These are phyloP conservation scores for Nomia melanderi DNA, from an alignment of 1,140 invertebrate species.

Conservation along the genomic window DNA sequence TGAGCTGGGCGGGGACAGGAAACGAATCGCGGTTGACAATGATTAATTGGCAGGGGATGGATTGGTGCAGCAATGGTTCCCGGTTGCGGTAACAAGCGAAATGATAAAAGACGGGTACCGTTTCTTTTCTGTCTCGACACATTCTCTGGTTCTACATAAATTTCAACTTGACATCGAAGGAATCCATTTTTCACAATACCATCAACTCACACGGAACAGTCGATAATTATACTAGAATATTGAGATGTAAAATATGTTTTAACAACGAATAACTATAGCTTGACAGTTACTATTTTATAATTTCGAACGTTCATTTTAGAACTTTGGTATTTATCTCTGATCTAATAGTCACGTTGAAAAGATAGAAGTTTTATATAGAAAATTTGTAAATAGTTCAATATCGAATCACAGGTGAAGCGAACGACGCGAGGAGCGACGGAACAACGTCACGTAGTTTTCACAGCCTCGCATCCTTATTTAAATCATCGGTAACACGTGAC, in stretches of 20 bases:
- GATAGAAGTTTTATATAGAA: too few relatives aligned
- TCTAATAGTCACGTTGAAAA: too few relatives aligned
- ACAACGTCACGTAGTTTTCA: not conserved
- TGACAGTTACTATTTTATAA: too few relatives aligned
- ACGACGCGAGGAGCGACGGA: too few relatives aligned
- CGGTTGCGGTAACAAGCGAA: slow-evolving; percentile 26
- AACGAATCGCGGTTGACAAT: slow-evolving; percentile 57
- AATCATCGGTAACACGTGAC: not conserved
- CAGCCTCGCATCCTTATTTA: not conserved
- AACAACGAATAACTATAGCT: too few relatives aligned
- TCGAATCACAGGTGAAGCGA: too few relatives aligned
- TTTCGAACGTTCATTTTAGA: too few relatives aligned
- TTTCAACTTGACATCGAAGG: not conserved
- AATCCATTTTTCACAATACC: not conserved
- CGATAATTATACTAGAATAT: too few relatives aligned
- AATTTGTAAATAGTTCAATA: too few relatives aligned
- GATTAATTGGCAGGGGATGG: slow-evolving; percentile 43
- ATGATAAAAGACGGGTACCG: slow-evolving; percentile 14
- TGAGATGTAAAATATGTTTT: too few relatives aligned
- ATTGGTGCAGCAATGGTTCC: slow-evolving; percentile 24
- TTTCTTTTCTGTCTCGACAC: not conserved
- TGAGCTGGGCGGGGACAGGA: slow-evolving; percentile 52
- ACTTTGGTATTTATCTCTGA: too few relatives aligned
- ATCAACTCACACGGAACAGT: too few relatives aligned
- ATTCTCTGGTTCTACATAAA: not conserved